Evolutionary conservation across 2,113 vertebrate genomes (phyloP), one percentile per base, ranked within the genome.

Genomic region (Thymallus thymallus): DNA sequence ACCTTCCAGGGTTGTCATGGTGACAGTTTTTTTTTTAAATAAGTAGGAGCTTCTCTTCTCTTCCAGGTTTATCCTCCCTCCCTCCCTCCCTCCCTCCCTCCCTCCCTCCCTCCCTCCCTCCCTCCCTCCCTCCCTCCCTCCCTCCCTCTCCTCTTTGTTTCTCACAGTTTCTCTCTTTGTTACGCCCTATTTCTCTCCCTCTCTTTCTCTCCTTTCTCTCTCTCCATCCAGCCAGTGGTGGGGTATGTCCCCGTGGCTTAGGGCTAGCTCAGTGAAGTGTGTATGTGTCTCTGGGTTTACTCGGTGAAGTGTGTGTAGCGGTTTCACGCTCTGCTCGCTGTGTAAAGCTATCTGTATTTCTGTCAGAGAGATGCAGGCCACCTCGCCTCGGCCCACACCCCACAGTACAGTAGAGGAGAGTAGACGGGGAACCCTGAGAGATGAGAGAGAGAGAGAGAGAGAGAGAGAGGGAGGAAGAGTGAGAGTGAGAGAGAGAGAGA

Each of bases 1-100:
- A 82, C 82, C 62, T 82, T 86, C 78, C 86, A 87, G 70, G 66
- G 82, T 92, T 93, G 90, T 89, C 86, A 86, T 78, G 73, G 86
- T 72, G 86, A 93, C 82, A 76, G 58, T 73, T 76, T 63, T 45
- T 61, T 73, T 76, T 63, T 45, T 55, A 26, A 26, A 26, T 79
- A 70, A 84, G 60, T 56, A 68, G 68, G 75, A 82, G 82, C 77
- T 81, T 60, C 56, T 22, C 56, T n/a, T 87, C 85, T 78, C 71
- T 71, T 88, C 78, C 84, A 85, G 65, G 80, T 82, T 86, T 83
- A 67, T 78, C n/a, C n/a, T n/a, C n/a, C n/a, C n/a, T n/a, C n/a
- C n/a, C n/a, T 67, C 35, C 75, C 60, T 5, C 69, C 55, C 66
- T 41, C 30, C 65, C 64, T 62, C 68, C 56, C 69, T 63, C 72